Conservation (phyloP, 2,888 invertebrate genomes). For the Thera obeliscata region DNA sequence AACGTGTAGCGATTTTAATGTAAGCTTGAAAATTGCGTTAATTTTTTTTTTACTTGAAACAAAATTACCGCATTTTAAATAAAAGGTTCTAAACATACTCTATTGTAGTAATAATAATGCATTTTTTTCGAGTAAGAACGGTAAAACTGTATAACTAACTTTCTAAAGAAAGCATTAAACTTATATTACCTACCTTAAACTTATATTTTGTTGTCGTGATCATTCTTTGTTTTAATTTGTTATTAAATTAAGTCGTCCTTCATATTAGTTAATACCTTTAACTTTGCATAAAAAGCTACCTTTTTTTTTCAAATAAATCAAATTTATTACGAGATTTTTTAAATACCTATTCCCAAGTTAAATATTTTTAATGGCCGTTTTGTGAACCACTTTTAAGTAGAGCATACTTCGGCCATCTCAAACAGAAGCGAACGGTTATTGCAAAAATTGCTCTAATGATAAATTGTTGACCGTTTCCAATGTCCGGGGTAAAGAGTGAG, state of each 20-base stretch:
- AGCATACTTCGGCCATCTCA: constrained; percentile 57
- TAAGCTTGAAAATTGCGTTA: too few relatives aligned
- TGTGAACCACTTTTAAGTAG: constrained; percentile 47
- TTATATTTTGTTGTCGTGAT: not conserved
- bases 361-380: too few relatives aligned
- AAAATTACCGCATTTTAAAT: too few relatives aligned
- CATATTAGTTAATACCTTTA: too few relatives aligned
- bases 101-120: too few relatives aligned
- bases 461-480: constrained; percentile 83
- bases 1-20: too few relatives aligned
- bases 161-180: not conserved
- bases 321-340: too few relatives aligned
- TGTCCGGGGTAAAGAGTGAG: constrained; percentile 69
- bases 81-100: too few relatives aligned
- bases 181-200: not conserved
- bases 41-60: too few relatives aligned
- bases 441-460: constrained; percentile 84
- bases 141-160: not conserved
- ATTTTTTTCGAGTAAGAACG: not conserved
- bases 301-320: too few relatives aligned
- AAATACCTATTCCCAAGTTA: too few relatives aligned
- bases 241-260: not conserved
- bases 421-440: constrained; percentile 79
- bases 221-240: not conserved
- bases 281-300: too few relatives aligned